Base-by-base conservation (phyloP, 2,797 vertebrate genomes). In the Artibeus jamaicensis region DNA sequence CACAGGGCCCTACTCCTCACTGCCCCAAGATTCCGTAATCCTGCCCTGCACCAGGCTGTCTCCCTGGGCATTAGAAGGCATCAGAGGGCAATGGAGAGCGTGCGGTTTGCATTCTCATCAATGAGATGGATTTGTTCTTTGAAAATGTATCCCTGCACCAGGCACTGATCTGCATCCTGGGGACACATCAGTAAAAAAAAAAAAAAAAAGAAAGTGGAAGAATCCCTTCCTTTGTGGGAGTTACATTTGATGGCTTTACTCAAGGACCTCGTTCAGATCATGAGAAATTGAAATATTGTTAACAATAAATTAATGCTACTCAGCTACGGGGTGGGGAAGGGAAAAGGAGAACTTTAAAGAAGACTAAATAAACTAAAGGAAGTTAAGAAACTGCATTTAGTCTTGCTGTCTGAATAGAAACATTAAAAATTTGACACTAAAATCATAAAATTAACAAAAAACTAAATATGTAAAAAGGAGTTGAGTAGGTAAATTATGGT, bases 21-120 rank as follows among this genome's bases (percentile, higher is more conserved):
- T 14, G n/a, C 29, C 11, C 2, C 1, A 12, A 21, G 44, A 22
- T 22, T 16, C 0, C 0, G 1, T 42, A n/a, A 55, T 26, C 16
- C 57, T 67, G 39, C 19, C 2, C 10, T 16, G 26, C 18, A 44
- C 9, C 4, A 9, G 44, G 48, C 34, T 50, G 21, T 48, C 74
- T 42, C 5, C 16, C 16, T 48, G 26, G 39, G 76, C 37, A 48
- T 42, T 57, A 32, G 55, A 26, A 67, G n/a, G 34, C 9, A 42
- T 10, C 32, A 24, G 39, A 39, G 29, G 62, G 84, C 9, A 73
- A 32, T 37, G 9, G 29, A 5, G 15, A 8, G 19, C 10, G 6
- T 3, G 15, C 32, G n/a, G 26, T 4, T 65, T 65, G 37, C 4
- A 18, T 77, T 59, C 19, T 46, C 37, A 29, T 29, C 32, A 26